Evolutionary conservation across 2,797 vertebrate species (phyloP).

Genomic region (Gobionotothen gibberifrons): DNA sequence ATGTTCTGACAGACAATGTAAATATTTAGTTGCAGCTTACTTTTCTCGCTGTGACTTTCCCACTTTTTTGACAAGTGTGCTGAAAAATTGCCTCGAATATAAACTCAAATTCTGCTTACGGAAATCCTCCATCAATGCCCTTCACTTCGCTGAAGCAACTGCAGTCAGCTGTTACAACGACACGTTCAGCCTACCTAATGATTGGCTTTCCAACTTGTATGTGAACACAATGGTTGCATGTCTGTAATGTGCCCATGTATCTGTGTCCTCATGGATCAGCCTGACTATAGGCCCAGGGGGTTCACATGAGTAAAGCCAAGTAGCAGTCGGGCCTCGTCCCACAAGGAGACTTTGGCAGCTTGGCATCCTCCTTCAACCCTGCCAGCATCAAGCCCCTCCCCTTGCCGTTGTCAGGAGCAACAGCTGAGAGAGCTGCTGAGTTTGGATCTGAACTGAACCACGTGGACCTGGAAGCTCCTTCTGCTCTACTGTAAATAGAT

Average conservation of each 20-base stretch:
- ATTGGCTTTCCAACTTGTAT: background rate
- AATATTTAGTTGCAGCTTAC: background rate
- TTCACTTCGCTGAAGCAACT: background rate
- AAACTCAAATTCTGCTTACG: background rate
- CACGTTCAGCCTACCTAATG: background rate
- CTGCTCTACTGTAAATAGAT: conserved; percentile 49
- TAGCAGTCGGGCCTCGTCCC: conserved; percentile 50
- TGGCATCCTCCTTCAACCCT: conserved; percentile 41
- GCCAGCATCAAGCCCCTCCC: conserved; percentile 57
- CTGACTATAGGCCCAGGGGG: conserved; percentile 35
- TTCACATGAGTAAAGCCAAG: conserved; percentile 56
- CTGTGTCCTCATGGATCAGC: conserved; percentile 26
- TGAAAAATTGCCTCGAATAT: background rate
- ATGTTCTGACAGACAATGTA: background rate
- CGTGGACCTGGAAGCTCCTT: conserved; percentile 53
- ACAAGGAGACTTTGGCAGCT: conserved; percentile 60
- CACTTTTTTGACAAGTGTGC: background rate
- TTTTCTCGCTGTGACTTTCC: background rate
- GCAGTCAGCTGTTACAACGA: background rate
- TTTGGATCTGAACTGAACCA: conserved; percentile 65
- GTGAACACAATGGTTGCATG: conserved; percentile 6
- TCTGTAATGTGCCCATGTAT: conserved; percentile 9
- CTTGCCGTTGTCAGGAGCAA: conserved; percentile 71
- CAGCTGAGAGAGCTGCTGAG: conserved; percentile 69
- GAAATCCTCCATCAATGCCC: background rate